Conservation (phyloP, 1,140 invertebrate genomes). For the Bombus impatiens region DNA sequence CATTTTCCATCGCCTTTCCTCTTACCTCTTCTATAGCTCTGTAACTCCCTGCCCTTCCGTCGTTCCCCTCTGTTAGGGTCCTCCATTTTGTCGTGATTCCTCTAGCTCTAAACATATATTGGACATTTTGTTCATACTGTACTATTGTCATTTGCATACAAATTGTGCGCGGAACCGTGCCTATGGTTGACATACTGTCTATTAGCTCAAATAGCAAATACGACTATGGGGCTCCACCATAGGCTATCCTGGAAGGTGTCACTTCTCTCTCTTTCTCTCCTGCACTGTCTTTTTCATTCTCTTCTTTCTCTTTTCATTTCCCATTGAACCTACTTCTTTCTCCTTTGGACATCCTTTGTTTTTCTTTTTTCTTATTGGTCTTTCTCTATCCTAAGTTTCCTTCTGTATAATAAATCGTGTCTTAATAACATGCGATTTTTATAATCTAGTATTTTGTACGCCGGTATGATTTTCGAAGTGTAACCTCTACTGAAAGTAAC, state of each 20-base stretch:
- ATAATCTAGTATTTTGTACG: conserved; percentile 35
- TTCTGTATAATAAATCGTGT: conserved; percentile 52
- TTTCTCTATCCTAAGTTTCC: conserved; percentile 61
- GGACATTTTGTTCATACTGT: conserved; percentile 65
- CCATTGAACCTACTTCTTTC: conserved; percentile 31
- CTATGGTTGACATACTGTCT: conserved; percentile 72
- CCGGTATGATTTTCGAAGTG: conserved; percentile 55
- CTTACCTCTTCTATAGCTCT: conserved; percentile 51
- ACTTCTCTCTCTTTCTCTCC: conserved; percentile 57
- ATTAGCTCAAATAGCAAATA: conserved; percentile 65
- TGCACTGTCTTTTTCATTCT: conserved; percentile 39
- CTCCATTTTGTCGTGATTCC: conserved; percentile 81
- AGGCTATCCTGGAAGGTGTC: conserved; percentile 75
- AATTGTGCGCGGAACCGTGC: conserved; percentile 63
- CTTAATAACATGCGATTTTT: conserved; percentile 56
- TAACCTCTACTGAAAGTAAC: conserved; percentile 59
- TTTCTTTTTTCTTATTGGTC: conserved; percentile 53
- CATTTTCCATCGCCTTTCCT: conserved; percentile 51
- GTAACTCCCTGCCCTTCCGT: conserved; percentile 52
- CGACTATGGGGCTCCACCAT: conserved; percentile 75
- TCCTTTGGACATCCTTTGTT: conserved; percentile 41
- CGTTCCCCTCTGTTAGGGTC: conserved; percentile 66
- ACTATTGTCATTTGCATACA: conserved; percentile 52
- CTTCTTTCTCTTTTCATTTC: conserved; percentile 40
- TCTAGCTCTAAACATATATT: conserved; percentile 74